phyloP scores from a whole-genome alignment of 1,140 invertebrate genomes.

The Ylistrum balloti region DNA sequence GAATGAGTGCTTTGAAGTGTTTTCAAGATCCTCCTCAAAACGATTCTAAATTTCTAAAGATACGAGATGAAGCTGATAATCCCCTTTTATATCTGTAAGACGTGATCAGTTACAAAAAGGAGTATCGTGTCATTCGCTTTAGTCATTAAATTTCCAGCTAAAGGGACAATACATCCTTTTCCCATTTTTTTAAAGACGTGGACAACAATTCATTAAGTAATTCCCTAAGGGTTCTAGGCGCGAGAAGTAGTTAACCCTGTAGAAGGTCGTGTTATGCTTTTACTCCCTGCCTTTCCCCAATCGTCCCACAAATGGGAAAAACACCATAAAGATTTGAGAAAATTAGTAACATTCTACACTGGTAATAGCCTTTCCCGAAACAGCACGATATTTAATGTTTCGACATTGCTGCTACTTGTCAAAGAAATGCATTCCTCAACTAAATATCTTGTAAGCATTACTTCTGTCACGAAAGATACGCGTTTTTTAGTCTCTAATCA shows the following conservation, averaged over 20 bases:
- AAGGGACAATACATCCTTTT: not conserved
- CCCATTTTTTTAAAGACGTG: not conserved
- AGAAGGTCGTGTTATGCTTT: not conserved
- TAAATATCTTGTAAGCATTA: not conserved
- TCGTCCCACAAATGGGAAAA: not conserved
- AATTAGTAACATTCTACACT: not conserved
- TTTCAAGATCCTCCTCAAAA: not conserved
- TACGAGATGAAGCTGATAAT: not conserved
- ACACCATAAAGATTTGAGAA: not conserved
- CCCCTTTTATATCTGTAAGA: not conserved
- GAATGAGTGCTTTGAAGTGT: not conserved
- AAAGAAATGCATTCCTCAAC: not conserved
- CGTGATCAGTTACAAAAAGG: constrained; percentile 15
- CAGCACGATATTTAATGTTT: not conserved
- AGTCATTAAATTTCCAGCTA: not conserved
- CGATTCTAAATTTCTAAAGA: not conserved
- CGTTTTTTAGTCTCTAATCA: constrained; percentile 8
- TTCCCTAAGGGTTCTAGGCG: not conserved
- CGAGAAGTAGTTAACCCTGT: not conserved
- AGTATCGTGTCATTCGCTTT: constrained; percentile 26
- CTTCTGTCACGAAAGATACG: not conserved
- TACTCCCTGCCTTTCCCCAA: not conserved
- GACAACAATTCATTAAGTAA: not conserved
- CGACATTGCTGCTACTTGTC: not conserved
- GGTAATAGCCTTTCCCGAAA: not conserved